A percentile compares a stretch with the other conserved stretches of the same genome.
Evolutionary conservation across 2,113 vertebrate species (phyloP).

Genomic region (Platichthys stellatus): DNA sequence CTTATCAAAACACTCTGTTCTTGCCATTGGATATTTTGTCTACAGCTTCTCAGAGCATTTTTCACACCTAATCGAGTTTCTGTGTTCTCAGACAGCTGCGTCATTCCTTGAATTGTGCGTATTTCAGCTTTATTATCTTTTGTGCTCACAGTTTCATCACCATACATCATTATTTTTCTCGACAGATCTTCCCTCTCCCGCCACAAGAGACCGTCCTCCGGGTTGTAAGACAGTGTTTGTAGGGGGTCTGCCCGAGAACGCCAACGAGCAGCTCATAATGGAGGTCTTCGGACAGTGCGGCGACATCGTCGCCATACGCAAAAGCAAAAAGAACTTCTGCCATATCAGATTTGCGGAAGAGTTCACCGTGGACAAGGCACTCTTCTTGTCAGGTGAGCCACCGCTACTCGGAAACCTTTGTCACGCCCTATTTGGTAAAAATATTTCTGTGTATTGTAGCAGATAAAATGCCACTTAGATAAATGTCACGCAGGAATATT

Average conservation of each 20-base stretch:
- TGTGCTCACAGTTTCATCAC: not conserved
- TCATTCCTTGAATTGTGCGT: slow-evolving; percentile 9
- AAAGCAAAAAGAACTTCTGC: slow-evolving; percentile 98
- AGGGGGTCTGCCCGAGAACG: slow-evolving; percentile 93
- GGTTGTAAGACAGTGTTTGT: slow-evolving; percentile 98
- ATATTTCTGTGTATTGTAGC: not conserved
- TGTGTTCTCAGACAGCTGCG: not conserved
- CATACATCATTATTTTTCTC: slow-evolving; percentile 6
- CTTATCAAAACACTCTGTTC: slow-evolving; percentile 16
- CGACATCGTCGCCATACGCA: slow-evolving; percentile 93
- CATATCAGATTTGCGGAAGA: slow-evolving; percentile 96
- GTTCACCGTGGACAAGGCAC: slow-evolving; percentile 93
- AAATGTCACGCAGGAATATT: slow-evolving; percentile 1
- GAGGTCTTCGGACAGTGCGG: slow-evolving; percentile 97
- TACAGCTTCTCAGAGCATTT: slow-evolving; percentile 19
- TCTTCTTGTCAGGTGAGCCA: slow-evolving; percentile 90
- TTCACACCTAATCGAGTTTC: slow-evolving; percentile 10
- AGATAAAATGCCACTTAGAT: not conserved
- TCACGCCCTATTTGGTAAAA: not conserved
- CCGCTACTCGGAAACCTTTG: not conserved
- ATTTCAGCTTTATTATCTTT: slow-evolving; percentile 13
- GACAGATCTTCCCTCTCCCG: slow-evolving; percentile 93
- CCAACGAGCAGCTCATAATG: slow-evolving; percentile 91
- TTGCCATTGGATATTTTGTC: slow-evolving; percentile 10
- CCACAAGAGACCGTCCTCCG: slow-evolving; percentile 92